These are phyloP conservation scores for Papilio polytes DNA, from an alignment of 1,140 invertebrate species.

Conservation along the genomic window DNA sequence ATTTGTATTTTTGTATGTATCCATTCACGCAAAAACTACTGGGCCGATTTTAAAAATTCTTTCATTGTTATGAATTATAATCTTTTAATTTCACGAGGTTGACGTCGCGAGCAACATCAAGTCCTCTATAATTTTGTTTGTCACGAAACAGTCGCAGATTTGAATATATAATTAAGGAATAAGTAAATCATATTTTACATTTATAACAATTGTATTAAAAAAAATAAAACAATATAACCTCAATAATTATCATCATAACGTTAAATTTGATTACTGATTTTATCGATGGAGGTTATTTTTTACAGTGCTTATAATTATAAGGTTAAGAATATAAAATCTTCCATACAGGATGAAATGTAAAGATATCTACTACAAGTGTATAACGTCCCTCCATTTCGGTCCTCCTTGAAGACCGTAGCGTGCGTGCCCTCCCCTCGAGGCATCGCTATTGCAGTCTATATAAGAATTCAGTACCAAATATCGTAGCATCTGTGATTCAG, in stretches of 20 bases:
- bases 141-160: neutral
- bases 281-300: neutral
- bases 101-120: too few species aligned
- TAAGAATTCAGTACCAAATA: conserved; percentile 68
- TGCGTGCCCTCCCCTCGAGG: conserved; percentile 62
- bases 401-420: conserved; percentile 66
- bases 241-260: neutral
- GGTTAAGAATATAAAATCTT: conserved; percentile 17
- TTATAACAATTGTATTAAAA: neutral
- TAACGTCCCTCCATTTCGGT: neutral
- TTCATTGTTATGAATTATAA: too few species aligned
- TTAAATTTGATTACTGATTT: neutral
- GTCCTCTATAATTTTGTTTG: too few species aligned
- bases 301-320: neutral
- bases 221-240: neutral
- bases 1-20: too few species aligned
- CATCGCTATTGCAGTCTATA: conserved; percentile 72
- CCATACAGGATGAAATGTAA: conserved; percentile 11
- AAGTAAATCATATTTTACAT: neutral
- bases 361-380: neutral
- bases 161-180: neutral
- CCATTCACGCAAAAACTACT: too few species aligned
- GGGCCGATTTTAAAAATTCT: too few species aligned
- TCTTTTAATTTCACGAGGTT: too few species aligned
- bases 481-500: conserved; percentile 72